Evolutionary conservation across 2,888 invertebrate genomes (phyloP), one percentile per base, ranked within the genome.

Genomic region (Amiota minor): DNA sequence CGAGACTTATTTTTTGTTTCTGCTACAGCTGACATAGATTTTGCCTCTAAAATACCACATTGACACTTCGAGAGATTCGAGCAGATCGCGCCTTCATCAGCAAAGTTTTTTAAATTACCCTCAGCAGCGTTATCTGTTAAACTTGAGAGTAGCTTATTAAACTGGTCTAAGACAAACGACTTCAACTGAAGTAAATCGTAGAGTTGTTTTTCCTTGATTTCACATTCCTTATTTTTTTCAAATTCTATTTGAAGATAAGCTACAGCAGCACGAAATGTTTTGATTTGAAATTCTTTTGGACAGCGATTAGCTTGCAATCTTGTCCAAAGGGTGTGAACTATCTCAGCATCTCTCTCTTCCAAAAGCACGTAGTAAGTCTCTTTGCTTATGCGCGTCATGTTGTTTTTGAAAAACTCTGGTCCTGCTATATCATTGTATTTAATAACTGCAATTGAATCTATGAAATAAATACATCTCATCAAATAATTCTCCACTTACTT

Each of bases 1-100:
- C 97, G 92, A 72, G 97, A 92, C 50, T 92, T 92, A 90, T 98
- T 98, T 90, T 94, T 96, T 46, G 94, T 92, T 71, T 95, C 95
- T 83, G 92, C 93, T 49, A 93, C 92, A 9, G 83, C 81, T 75
- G 77, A 78, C 2, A 55, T 23, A 4, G 73, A 61, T n/a, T 70
- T 9, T 2, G 18, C 11, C 0, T 71, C 23, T 9, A 35, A 50
- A 12, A 49, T 12, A 0, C 55, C 56, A 70, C 85, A 81, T 11
- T 74, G 53, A 20, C 81, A 79, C 11, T 61, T 71, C 1, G 20
- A 47, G 0, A 77, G 18, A 6, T 12, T 16, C 45, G 9, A 1
- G 56, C 87, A 86, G 0, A 85, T 74, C 6, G 64, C 53, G 2
- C 59, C 73, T 3, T 74, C 59, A 14, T 81, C 81, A 0, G 85